Evolutionary conservation across 1,140 invertebrate species (phyloP), one percentile per base, ranked within the genome.

Genomic region (Camponotus floridanus): DNA sequence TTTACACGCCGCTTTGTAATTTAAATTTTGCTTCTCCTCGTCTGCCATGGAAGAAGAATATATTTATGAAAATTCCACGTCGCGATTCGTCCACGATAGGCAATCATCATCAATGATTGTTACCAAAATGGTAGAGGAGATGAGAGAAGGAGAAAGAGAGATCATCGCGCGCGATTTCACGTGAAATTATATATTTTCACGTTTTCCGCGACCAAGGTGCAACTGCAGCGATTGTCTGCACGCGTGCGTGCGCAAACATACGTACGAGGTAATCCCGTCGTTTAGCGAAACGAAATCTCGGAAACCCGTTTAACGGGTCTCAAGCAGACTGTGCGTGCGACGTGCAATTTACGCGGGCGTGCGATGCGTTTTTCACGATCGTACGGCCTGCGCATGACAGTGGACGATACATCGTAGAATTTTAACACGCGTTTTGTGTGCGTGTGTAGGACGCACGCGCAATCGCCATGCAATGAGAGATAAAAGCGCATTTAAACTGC

Each of bases 211-310:
- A 15, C 36, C 0, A 71, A 42, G 48, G 39, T 70, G 57, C 8
- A 36, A 18, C 51, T n/a, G 26, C 21, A 11, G 21, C 18, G 39
- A 51, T 62, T 33, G 59, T 76, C 31, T 73, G 64, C 59, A 65
- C n/a, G 42, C 48, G 59, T 57, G 48, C 48, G 13, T 73, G 48
- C 67, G 57, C 76, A 70, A 33, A 64, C 48, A 55, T 42, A 45
- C 36, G 33, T 33, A n/a, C 26, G 42, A 48, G 55, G 76, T 87
- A 87, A 80, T 15, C 36, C 36, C 45, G 84, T 57, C n/a, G 15
- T 61, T 59, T 67, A 39, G 21, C 70, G 74, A 78, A 81, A 85
- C 79, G 42, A 88, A 88, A 87, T 90, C 78, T 85, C 64, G 83
- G 57, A 85, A 73, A 85, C 68, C 87, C 68, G 78, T 84, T 85